Conservation (phyloP, 1,140 invertebrate species). For the Bombus confusus region DNA sequence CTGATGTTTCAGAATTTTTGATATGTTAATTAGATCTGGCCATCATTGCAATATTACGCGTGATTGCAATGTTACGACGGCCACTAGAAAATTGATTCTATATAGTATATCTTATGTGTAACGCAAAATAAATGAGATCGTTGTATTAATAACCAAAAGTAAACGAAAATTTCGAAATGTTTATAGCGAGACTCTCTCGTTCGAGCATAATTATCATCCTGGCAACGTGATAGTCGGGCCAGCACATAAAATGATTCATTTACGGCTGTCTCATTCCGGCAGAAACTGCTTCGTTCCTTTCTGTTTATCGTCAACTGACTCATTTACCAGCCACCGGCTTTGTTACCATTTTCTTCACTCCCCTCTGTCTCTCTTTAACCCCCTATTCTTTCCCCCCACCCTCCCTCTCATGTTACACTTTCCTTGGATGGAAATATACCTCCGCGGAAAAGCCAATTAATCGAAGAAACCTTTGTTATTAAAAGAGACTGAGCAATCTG, state of each 20-base stretch:
- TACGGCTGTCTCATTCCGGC: conserved; percentile 59
- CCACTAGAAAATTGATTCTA: neutral
- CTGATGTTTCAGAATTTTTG: too few species aligned
- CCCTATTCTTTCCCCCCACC: too few species aligned
- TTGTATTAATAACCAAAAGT: too few species aligned
- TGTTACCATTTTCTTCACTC: conserved; percentile 56
- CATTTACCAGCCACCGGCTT: conserved; percentile 64
- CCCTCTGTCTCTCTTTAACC: neutral
- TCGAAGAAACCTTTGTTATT: conserved; percentile 29
- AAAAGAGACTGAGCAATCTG: neutral
- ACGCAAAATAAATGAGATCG: too few species aligned
- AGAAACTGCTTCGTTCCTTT: conserved; percentile 56
- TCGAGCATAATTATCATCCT: conserved; percentile 28
- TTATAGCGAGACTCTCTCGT: neutral
- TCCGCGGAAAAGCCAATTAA: conserved; percentile 10
- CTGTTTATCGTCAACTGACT: conserved; percentile 73
- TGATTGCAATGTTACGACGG: too few species aligned
- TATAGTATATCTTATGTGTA: neutral
- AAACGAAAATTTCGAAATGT: neutral
- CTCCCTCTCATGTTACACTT: neutral
- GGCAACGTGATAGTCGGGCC: neutral
- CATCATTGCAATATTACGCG: too few species aligned
- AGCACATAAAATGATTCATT: conserved; percentile 63
- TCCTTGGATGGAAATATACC: conserved; percentile 24
- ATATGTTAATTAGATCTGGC: too few species aligned